Base-by-base conservation (phyloP, 2,888 invertebrate species). In the Macrostomum cliftonense region DNA sequence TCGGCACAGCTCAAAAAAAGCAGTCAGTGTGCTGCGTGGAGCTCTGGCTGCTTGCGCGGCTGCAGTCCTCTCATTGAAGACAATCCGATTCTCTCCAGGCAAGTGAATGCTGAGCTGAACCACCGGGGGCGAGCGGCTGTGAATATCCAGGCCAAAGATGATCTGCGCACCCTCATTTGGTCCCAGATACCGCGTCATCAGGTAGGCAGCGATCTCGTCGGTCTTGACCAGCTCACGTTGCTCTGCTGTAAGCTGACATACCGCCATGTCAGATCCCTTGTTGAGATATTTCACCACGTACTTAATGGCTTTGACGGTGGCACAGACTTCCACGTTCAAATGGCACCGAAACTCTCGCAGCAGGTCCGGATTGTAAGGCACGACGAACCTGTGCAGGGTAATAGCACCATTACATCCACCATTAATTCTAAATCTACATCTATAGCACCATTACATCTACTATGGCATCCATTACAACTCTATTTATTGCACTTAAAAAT, bases 231-330 rank as follows among this genome's bases (percentile, higher is more conserved):
- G 20, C n/a, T 21, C 37, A 20, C 20, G 45, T n/a, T 12, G 45
- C 16, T 5, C 7, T 2, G 16, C 16, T 39, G 51, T n/a, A 36
- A 53, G 13, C 9, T 19, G 38, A 47, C 47, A 11, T 12, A 49
- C 21, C 37, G 55, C 49, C 43, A 39, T 39, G 43, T 59, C 56
- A 20, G 44, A 42, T 28, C 67, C 66, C 63, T 71, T 71, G 46
- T 60, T 66, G 20, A 71, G 62, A 57, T 71, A 72, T 56, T 70
- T 68, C 54, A 65, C 66, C 12, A 71, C 60, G 50, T 68, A 68
- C 59, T 68, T 68, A 17, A 69, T 67, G 0, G 60, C 58, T 52
- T 70, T 67, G 0, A 72, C 64, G 0, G 68, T 71, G 56, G 59
- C 61, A 51, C 70, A 73, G 49, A 45, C 62, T 52, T 71, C 69